Evolutionary conservation across 2,888 invertebrate genomes (phyloP), one percentile per base, ranked within the genome.

Genomic region (Pyrochroa serraticornis): DNA sequence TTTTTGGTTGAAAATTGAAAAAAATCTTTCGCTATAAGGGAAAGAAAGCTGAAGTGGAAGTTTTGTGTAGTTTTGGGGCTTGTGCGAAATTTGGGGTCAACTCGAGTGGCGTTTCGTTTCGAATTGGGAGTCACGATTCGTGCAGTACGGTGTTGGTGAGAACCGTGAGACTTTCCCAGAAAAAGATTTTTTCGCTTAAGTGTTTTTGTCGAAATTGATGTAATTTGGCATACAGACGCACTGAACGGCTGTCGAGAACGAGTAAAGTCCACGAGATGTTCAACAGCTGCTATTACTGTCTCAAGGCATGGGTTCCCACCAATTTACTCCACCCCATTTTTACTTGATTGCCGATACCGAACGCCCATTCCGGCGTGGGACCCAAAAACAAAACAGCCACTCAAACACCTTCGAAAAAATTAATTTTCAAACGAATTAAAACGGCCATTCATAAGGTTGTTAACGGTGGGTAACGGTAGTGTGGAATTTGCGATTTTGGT

Each of bases 251-350:
- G 35, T 32, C 10, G 34, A 12, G 7, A 12, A 30, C 22, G 14
- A 34, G 36, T 31, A 32, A 39, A 5, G 22, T 22, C 22, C 22
- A 7, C 39, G 39, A 48, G 38, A 37, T 39, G 48, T 22, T 22
- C 38, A 39, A 39, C 39, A 39, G 22, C 39, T 33, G 43, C 43
- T 51, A 51, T 51, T 51, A 43, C 50, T 12, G 50, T n/a, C 34
- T 41, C 13, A 33, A 36, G 38, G 30, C 10, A 30, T 37, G 30
- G 9, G 49, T 51, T 51, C 50, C 50, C 50, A 51, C 42, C 50
- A 43, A 51, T 50, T 50, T 42, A 42, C 50, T 41, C 35, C 50
- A 42, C 50, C 50, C 39, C 10, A 48, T 39, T 41, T 49, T 49
- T 38, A 38, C 49, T 49, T 42, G 41, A 49, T 49, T 33, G 42